Conservation (phyloP, 2,888 invertebrate species). For the Salticus scenicus region DNA sequence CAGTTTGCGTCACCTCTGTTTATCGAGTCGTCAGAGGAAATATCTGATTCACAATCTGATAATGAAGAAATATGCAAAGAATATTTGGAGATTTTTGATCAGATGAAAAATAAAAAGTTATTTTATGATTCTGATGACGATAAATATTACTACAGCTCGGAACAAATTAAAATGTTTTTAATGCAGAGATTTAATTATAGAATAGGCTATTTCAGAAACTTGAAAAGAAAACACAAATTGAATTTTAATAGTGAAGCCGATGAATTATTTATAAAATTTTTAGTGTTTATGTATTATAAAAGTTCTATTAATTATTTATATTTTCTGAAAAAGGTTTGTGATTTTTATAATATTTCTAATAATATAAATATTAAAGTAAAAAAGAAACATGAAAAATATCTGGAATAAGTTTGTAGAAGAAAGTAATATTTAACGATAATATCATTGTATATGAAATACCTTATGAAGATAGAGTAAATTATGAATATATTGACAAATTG, state of each 20-base stretch:
- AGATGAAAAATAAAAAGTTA: background rate
- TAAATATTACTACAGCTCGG: background rate
- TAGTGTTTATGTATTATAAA: background rate
- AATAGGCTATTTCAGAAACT: too few species aligned
- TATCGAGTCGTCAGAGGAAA: too few species aligned
- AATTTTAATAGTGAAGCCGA: too few species aligned
- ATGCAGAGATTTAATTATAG: background rate
- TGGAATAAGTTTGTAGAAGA: slow-evolving; percentile 1
- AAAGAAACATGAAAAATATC: background rate
- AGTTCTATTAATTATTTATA: background rate
- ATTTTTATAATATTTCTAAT: slow-evolving; percentile 12
- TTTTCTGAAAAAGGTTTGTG: slow-evolving; percentile 1
- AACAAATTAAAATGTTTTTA: background rate
- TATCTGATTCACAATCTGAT: background rate
- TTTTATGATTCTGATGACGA: background rate
- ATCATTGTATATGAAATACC: too few species aligned
- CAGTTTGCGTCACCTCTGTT: too few species aligned
- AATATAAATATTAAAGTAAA: background rate
- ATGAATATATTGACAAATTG: too few species aligned
- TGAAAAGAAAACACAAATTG: too few species aligned
- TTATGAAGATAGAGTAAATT: too few species aligned
- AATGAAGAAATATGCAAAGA: too few species aligned
- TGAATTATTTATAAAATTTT: background rate
- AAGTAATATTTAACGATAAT: background rate
- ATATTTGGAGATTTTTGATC: background rate